Evolutionary conservation across 2,888 invertebrate species (phyloP).

Genomic region (Cenopis cana): DNA sequence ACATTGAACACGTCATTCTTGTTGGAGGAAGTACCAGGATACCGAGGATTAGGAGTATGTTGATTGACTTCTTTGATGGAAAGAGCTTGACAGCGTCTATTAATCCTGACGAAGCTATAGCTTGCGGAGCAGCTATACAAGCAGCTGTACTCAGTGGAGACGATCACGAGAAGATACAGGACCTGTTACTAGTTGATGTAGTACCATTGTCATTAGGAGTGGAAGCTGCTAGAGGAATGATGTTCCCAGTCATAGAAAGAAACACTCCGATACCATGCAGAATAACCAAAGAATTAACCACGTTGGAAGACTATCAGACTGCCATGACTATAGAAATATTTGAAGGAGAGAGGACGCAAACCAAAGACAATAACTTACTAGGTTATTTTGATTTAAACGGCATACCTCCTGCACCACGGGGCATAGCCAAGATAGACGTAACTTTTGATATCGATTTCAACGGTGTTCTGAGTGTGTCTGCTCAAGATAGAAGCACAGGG

Average conservation of each 20-base stretch:
- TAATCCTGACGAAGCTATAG: conserved; percentile 74
- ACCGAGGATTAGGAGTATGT: conserved; percentile 64
- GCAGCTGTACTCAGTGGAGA: conserved; percentile 66
- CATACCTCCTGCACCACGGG: conserved; percentile 70
- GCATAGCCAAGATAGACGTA: conserved; percentile 66
- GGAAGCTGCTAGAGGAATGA: conserved; percentile 69
- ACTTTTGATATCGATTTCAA: conserved; percentile 69
- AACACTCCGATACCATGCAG: conserved; percentile 71
- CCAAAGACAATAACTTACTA: conserved; percentile 69
- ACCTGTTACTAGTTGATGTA: conserved; percentile 65
- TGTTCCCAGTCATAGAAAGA: conserved; percentile 68
- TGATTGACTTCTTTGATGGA: conserved; percentile 63
- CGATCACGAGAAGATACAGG: conserved; percentile 56
- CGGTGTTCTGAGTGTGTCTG: conserved; percentile 67
- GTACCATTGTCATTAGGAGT: conserved; percentile 71
- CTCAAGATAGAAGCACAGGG: conserved; percentile 65
- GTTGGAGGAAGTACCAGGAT: conserved; percentile 73
- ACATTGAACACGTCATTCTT: conserved; percentile 64
- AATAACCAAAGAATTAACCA: conserved; percentile 67
- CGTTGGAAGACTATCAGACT: conserved; percentile 69
- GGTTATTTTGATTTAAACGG: conserved; percentile 67
- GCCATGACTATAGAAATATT: conserved; percentile 72
- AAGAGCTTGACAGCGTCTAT: conserved; percentile 58
- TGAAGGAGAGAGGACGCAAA: conserved; percentile 70
- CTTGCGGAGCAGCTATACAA: conserved; percentile 72